Percentiles rank a stretch among this genome's conserved stretches.
phyloP scores from a whole-genome alignment of 2,113 vertebrate species.

The Cololabis saira region DNA sequence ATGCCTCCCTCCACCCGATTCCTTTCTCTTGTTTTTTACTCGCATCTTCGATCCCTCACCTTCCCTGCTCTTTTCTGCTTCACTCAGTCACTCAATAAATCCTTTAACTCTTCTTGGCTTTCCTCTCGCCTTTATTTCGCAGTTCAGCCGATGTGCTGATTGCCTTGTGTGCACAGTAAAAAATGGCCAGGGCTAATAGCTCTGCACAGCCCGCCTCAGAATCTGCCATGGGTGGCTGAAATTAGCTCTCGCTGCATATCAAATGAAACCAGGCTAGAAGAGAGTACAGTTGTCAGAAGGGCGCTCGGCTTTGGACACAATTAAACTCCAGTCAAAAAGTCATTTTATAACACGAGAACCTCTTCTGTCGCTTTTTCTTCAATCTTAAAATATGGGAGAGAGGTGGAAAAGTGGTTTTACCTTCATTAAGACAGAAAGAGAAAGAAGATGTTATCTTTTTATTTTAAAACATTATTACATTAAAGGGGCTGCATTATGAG shows the following conservation, averaged over 20 bases:
- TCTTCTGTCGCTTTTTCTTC: too few species aligned
- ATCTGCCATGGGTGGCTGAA: constrained; percentile 6
- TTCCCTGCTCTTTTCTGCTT: constrained; percentile 17
- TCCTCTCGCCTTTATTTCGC: constrained; percentile 1
- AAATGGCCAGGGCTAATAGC: neutral
- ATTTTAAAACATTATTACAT: too few species aligned
- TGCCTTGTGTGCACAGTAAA: constrained; percentile 6
- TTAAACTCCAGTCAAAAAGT: too few species aligned
- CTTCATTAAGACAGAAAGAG: too few species aligned
- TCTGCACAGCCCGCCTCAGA: neutral
- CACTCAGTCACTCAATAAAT: constrained; percentile 28
- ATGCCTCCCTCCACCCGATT: neutral
- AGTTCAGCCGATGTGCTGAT: neutral
- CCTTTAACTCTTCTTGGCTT: constrained; percentile 16
- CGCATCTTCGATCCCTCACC: constrained; percentile 13
- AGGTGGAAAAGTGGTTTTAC: too few species aligned
- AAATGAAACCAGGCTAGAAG: constrained; percentile 6
- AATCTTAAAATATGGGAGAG: too few species aligned
- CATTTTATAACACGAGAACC: too few species aligned
- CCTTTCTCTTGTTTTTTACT: constrained; percentile 7
- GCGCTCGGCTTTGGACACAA: neutral
- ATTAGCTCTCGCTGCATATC: constrained; percentile 5
- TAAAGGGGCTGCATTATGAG: too few species aligned
- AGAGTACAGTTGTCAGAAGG: neutral
- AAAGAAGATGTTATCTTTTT: too few species aligned